Conservation (phyloP, 2,113 vertebrate genomes). For the Mixornis gularis region DNA sequence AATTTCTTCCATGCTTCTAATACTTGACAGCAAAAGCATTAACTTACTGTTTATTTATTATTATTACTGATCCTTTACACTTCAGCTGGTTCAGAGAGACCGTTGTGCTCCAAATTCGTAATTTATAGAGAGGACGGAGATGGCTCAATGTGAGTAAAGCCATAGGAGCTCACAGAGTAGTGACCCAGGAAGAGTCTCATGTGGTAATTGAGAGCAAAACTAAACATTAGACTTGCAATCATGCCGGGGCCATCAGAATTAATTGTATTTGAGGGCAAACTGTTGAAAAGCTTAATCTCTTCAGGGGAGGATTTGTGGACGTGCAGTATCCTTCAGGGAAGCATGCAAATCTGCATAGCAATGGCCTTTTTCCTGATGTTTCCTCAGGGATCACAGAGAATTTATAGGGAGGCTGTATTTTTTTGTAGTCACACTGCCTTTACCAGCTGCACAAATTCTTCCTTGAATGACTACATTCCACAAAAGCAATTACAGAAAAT, state of each 20-base stretch:
- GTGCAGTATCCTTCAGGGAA: background rate
- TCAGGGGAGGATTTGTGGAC: slow-evolving; percentile 16
- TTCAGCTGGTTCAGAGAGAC: background rate
- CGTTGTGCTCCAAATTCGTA: background rate
- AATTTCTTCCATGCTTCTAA: background rate
- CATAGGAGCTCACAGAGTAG: background rate
- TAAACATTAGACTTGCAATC: background rate
- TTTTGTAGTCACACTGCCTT: background rate
- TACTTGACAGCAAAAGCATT: background rate
- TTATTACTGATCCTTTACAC: background rate
- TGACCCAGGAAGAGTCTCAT: background rate
- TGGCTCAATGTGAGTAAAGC: background rate
- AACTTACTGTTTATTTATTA: background rate
- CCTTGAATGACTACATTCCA: background rate
- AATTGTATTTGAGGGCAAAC: slow-evolving; percentile 31
- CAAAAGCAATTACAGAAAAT: background rate
- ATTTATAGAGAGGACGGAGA: background rate
- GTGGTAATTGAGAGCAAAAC: background rate
- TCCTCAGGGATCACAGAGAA: slow-evolving; percentile 7
- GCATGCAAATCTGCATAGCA: background rate
- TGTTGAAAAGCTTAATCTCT: slow-evolving; percentile 39
- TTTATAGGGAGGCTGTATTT: slow-evolving; percentile 9
- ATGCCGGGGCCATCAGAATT: slow-evolving; percentile 11
- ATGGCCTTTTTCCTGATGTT: slow-evolving; percentile 32
- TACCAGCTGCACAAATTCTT: slow-evolving; percentile 28